These are phyloP conservation scores for Saccostrea echinata DNA, from an alignment of 1,140 invertebrate genomes.

Conservation along the genomic window DNA sequence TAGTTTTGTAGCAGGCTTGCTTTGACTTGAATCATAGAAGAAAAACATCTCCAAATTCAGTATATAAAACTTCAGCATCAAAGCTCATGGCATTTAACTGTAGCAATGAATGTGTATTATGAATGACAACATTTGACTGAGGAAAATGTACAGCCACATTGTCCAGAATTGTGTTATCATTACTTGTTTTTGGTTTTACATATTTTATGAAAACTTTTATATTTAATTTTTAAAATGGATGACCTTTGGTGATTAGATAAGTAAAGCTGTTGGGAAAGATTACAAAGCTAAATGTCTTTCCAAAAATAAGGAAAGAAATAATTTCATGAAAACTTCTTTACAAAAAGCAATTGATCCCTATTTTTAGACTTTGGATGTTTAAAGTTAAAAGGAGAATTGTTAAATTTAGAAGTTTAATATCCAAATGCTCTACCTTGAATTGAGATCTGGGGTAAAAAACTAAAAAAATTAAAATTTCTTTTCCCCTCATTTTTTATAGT, in stretches of 20 bases:
- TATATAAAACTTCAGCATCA: not conserved
- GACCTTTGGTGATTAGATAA: too few species aligned
- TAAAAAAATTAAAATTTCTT: not conserved
- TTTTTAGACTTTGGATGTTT: not conserved
- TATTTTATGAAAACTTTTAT: too few species aligned
- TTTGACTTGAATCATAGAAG: slow-evolving; percentile 22
- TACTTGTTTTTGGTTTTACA: too few species aligned
- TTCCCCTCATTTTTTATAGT: not conserved
- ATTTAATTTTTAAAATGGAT: too few species aligned
- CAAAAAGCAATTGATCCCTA: not conserved
- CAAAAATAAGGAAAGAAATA: too few species aligned
- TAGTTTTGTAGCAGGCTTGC: slow-evolving; percentile 20
- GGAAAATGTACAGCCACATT: not conserved
- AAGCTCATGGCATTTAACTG: not conserved
- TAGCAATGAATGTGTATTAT: not conserved
- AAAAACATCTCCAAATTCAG: not conserved
- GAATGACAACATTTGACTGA: not conserved
- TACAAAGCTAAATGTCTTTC: too few species aligned
- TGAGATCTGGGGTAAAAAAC: not conserved
- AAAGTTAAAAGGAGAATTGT: not conserved
- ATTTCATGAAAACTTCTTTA: not conserved
- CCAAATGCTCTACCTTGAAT: not conserved
- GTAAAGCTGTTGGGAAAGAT: too few species aligned
- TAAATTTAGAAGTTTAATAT: not conserved
- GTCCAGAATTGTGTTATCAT: not conserved